Conservation (phyloP, 2,888 invertebrate genomes). For the Teleiodes luculella region DNA sequence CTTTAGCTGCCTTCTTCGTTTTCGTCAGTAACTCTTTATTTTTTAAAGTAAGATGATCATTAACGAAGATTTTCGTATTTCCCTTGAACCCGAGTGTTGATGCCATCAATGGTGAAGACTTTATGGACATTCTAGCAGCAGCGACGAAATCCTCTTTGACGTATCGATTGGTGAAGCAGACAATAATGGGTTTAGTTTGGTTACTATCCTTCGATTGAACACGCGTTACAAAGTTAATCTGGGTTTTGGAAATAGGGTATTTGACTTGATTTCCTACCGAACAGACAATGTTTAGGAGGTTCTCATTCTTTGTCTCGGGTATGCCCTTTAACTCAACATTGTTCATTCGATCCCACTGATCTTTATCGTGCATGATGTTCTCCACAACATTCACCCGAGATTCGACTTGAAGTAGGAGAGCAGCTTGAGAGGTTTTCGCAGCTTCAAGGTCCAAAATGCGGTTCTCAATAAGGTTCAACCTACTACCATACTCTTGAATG, state of each 20-base stretch:
- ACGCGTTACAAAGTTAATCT: not conserved
- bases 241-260: not conserved
- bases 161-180: constrained; percentile 17
- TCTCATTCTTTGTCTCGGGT: not conserved
- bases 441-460: not conserved
- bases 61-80: constrained; percentile 16
- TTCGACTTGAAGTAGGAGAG: not conserved
- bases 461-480: not conserved
- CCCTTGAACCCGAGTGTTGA: constrained; percentile 9
- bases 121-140: constrained; percentile 4
- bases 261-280: not conserved
- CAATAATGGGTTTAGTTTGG: constrained; percentile 16
- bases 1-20: constrained; percentile 13
- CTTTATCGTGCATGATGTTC: not conserved
- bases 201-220: not conserved
- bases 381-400: not conserved
- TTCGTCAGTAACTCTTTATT: constrained; percentile 18
- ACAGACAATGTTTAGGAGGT: not conserved
- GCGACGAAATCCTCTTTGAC: constrained; percentile 21
- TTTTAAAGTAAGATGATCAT: constrained; percentile 18
- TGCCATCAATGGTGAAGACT: not conserved
- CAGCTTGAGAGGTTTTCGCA: not conserved
- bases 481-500: not conserved
- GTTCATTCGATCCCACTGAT: not conserved
- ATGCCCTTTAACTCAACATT: constrained; percentile 3